A percentile compares a stretch with the other conserved stretches of the same genome.
Conservation (phyloP, 2,113 vertebrate genomes). For the Phalacrocorax pelagicus region DNA sequence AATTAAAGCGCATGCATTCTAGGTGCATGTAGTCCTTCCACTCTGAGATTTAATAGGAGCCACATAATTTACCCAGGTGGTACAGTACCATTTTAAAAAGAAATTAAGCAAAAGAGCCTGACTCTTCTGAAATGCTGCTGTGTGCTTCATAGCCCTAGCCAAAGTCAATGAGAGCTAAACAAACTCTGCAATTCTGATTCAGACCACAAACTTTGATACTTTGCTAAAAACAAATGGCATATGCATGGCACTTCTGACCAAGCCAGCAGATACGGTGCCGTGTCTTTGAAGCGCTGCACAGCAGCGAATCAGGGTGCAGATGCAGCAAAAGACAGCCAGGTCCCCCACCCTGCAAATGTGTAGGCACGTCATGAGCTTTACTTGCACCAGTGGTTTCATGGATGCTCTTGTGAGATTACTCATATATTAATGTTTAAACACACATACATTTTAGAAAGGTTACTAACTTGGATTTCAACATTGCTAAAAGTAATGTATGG, state of each 20-base stretch:
- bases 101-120: neutral
- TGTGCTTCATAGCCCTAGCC: neutral
- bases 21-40: neutral
- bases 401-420: rapidly evolving
- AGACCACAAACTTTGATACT: neutral
- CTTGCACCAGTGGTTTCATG: too few relatives aligned
- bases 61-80: neutral
- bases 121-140: neutral
- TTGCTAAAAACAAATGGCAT: neutral
- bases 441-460: rapidly evolving
- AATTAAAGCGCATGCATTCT: neutral
- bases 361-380: neutral
- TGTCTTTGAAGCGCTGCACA: too few relatives aligned
- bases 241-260: rapidly evolving
- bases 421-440: rapidly evolving
- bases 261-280: rapidly evolving
- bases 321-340: neutral
- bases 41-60: neutral
- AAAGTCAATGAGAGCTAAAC: neutral
- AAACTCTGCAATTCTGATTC: neutral
- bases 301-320: neutral
- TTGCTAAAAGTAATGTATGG: neutral
- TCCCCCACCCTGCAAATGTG: rapidly evolving
- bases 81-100: neutral
- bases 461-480: neutral